Evolutionary conservation across 2,113 vertebrate genomes (phyloP), one percentile per base, ranked within the genome.

Genomic region (Rhea pennata): DNA sequence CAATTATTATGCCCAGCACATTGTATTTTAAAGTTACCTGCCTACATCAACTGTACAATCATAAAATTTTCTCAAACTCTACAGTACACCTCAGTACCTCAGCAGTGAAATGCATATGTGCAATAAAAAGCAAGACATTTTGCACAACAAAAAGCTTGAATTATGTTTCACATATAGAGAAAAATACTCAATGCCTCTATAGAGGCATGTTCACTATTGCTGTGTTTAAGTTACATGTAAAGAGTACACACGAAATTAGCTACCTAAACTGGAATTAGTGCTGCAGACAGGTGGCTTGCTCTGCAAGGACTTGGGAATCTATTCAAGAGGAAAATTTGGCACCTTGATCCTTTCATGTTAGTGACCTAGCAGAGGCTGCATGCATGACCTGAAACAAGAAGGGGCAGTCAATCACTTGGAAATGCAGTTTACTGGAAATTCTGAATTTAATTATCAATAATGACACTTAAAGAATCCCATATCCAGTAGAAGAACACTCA

Each of bases 141-240:
- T 61, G 56, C 27, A 69, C 14, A 39, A 69, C 14, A 39, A 40
- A 36, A 22, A 44, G 7, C 76, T 58, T 22, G 71, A 48, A 24
- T 33, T 46, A 44, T 39, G 31, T 66, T 85, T 40, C 27, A 56
- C 7, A 48, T 3, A 17, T 1, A 51, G 9, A 59, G 33, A 36
- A 51, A 51, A 79, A 86, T 8, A 79, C 2, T 64, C 46, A 5
- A 5, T 24, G 27, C 31, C 21, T 84, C 26, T 39, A 40, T 26
- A 1, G 3, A 12, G 24, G 15, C 16, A 6, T 3, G 4, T 71
- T 71, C 22, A 39, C 24, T 48, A 2, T 1, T 48, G 33, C 54
- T 69, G 42, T 19, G 14, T 65, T 40, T 65, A 61, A 66, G 29
- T 69, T 6, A 3, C 3, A 2, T 8, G 21, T 9, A 11, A 53